A percentile compares a stretch with the other conserved stretches of the same genome.
These are phyloP conservation scores for Anguilla rostrata DNA, from an alignment of 2,113 vertebrate species.

Conservation along the genomic window DNA sequence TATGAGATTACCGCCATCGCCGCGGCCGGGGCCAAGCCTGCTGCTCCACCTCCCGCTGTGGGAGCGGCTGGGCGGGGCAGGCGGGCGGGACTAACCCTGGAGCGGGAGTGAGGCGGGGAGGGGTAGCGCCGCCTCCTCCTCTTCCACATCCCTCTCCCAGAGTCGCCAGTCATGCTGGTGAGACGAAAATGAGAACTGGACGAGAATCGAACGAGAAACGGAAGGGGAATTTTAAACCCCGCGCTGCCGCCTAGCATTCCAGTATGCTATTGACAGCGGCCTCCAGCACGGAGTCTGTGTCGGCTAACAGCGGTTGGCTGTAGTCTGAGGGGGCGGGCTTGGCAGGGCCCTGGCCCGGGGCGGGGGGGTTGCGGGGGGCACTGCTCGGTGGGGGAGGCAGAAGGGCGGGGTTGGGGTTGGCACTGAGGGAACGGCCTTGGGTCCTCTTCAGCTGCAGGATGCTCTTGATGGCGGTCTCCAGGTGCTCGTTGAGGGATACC, in stretches of 20 bases:
- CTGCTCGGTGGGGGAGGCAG: conserved; percentile 41
- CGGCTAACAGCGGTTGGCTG: conserved; percentile 73
- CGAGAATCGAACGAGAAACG: neutral
- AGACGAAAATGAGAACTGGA: neutral
- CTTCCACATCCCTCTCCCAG: neutral
- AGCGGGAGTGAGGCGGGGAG: neutral
- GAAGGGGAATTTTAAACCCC: neutral
- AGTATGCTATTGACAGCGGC: conserved; percentile 99
- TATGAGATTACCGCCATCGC: neutral
- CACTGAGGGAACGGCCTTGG: conserved; percentile 60
- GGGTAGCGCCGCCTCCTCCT: neutral
- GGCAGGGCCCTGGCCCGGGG: conserved; percentile 61
- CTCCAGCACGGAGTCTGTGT: conserved; percentile 96
- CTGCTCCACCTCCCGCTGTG: neutral
- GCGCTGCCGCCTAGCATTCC: conserved; percentile 87
- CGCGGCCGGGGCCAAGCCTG: neutral
- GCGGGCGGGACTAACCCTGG: neutral
- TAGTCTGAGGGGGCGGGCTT: conserved; percentile 74
- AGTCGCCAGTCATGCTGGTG: conserved; percentile 1
- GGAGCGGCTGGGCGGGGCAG: neutral
- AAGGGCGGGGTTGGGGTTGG: neutral
- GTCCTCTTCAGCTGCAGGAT: conserved; percentile 83
- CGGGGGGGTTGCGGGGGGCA: conserved; percentile 40
- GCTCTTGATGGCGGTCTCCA: conserved; percentile 83
- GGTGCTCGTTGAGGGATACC: conserved; percentile 69